Base-by-base conservation (phyloP, 1,140 invertebrate genomes). In the Drosophila lini region DNA sequence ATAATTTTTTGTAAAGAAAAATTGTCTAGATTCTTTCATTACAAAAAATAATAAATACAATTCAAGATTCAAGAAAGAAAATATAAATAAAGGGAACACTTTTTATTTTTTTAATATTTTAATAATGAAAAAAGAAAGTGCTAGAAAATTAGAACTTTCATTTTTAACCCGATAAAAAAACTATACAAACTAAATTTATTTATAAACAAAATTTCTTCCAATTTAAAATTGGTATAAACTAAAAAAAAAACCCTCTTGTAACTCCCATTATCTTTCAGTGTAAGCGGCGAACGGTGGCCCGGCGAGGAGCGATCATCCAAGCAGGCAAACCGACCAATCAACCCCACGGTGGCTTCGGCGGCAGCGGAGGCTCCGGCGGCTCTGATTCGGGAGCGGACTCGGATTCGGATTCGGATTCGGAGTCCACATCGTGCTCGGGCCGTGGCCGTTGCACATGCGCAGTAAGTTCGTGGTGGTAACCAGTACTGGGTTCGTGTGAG, bases 371-470 rank as follows among this genome's bases (percentile, higher is more conserved):
- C 22, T 52, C 53, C 19, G 31, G 57, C 65, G 47, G n/a, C 47
- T 61, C 31, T 3, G 50, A n/a, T n/a, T 64, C 53, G 53, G 28
- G 52, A 55, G 36, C 52, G 32, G 32, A 34, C 44, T 50, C 52
- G 45, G 36, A 11, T 1, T 57, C 28, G 28, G 40, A 28, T 3
- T 56, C 40, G 61, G 62, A 59, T 32, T 65, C 53, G 50, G 48
- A 16, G 58, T 44, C 32, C 32, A 56, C 53, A 56, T 40, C 65
- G 75, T 57, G 31, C 31, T 65, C 62, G 34, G 31, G 44, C 58
- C 47, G 44, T 36, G 5, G 71, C 25, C 68, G 82, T 19, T 86
- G 74, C 81, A 75, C 70, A 86, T 59, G 82, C 78, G 78, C 79
- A 81, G 48, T 38, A 31, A 31, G 47, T 50, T 8, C 31, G 47